A percentile compares a stretch with the other conserved stretches of the same genome.
These are phyloP conservation scores for Protobothrops flavoviridis DNA, from an alignment of 2,113 vertebrate species.

Conservation along the genomic window DNA sequence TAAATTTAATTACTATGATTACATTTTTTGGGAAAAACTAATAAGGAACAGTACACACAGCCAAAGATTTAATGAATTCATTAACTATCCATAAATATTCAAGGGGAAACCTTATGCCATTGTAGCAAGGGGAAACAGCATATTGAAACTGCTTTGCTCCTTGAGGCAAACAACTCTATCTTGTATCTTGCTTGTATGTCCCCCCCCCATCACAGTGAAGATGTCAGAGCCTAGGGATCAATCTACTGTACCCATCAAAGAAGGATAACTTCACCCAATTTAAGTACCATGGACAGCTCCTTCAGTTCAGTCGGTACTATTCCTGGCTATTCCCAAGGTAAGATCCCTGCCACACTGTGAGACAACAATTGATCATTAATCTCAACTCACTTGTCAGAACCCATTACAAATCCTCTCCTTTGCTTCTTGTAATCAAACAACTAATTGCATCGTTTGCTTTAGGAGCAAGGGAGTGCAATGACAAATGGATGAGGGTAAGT, in stretches of 20 bases:
- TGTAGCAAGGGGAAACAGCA: not conserved
- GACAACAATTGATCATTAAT: not conserved
- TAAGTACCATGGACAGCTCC: not conserved
- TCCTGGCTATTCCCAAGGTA: not conserved
- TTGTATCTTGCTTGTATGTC: not conserved
- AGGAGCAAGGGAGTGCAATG: not conserved
- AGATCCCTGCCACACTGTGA: not conserved
- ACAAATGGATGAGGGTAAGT: not conserved
- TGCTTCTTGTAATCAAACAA: not conserved
- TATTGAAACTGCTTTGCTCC: not conserved
- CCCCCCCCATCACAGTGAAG: conserved; percentile 13
- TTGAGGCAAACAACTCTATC: not conserved
- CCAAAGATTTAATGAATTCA: conserved; percentile 2
- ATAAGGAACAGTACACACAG: not conserved
- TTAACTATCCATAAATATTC: conserved; percentile 23
- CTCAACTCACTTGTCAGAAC: not conserved
- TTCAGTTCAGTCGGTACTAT: not conserved
- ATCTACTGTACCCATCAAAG: not conserved
- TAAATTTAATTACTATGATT: conserved; percentile 12
- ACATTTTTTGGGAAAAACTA: not conserved
- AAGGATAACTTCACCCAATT: not conserved
- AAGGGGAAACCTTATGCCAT: not conserved
- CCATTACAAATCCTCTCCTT: not conserved
- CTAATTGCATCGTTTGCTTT: not conserved
- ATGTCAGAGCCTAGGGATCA: not conserved